Evolutionary conservation across 2,888 invertebrate species (phyloP).

Genomic region (Oasisia sp.): DNA sequence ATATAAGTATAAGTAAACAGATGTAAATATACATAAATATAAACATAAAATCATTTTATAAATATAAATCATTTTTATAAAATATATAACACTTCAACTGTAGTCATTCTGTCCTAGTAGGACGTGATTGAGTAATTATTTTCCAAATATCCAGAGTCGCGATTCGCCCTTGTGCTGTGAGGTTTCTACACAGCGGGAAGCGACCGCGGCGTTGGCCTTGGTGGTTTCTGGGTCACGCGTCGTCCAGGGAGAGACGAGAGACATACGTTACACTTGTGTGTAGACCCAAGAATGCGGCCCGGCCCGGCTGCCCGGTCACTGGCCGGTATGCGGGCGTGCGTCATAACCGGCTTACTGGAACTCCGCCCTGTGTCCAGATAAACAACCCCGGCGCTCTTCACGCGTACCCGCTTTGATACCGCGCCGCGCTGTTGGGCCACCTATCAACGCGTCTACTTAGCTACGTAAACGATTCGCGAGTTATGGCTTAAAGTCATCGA

Average conservation of each 20-base stretch:
- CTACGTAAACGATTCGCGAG: not conserved
- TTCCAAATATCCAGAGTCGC: not conserved
- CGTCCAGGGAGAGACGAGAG: not conserved
- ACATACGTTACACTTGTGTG: not conserved
- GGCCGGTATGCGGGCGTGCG: not conserved
- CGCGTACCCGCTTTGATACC: not conserved
- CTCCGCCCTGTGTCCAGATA: not conserved
- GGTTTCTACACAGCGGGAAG: not conserved
- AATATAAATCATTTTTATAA: too few relatives aligned
- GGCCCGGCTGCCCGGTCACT: not conserved
- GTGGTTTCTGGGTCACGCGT: not conserved
- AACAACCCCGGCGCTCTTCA: not conserved
- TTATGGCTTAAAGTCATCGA: constrained; percentile 13
- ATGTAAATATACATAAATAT: too few relatives aligned
- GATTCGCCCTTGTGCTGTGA: not conserved
- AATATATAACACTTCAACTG: too few relatives aligned
- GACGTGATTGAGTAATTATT: too few relatives aligned
- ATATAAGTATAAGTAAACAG: too few relatives aligned
- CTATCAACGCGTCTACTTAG: not conserved
- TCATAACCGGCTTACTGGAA: not conserved
- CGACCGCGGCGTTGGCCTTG: not conserved
- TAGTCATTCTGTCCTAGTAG: too few relatives aligned
- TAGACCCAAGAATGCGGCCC: not conserved
- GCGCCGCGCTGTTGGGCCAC: not conserved
- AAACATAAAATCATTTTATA: too few relatives aligned